phyloP scores from a whole-genome alignment of 2,888 invertebrate species.

The Parapristionchus giblindavisi region DNA sequence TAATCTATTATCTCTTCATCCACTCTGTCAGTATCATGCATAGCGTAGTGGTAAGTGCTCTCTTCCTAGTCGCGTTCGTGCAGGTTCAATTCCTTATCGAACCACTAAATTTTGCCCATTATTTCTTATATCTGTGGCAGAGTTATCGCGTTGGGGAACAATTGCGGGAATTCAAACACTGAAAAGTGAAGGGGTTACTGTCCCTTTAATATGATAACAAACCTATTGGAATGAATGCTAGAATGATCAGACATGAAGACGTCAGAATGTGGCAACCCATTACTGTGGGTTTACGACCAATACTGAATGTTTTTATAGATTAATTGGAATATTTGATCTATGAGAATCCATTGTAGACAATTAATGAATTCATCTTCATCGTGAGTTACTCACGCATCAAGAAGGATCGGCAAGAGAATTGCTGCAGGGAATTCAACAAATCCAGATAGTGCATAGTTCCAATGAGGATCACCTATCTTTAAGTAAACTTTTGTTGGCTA shows the following conservation, averaged over 20 bases:
- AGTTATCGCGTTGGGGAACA: no score
- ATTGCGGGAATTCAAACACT: no score
- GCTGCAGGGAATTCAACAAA: conserved; percentile 26
- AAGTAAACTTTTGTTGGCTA: not conserved
- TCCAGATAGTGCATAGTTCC: conserved; percentile 15
- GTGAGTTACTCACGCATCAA: conserved; percentile 3
- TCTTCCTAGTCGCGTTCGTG: not conserved
- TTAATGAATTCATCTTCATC: no score
- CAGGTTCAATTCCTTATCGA: no score
- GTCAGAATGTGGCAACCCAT: conserved; percentile 9
- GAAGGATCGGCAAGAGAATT: not conserved
- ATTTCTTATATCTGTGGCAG: no score
- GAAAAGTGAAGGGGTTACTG: no score
- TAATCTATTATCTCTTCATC: no score
- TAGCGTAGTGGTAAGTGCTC: no score
- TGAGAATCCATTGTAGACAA: no score
- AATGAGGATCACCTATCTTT: conserved; percentile 24
- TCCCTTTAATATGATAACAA: not conserved
- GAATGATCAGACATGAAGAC: not conserved
- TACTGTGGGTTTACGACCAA: conserved; percentile 7
- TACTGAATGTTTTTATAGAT: not conserved
- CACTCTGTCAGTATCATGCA: no score
- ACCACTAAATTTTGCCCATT: no score
- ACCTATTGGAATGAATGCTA: conserved; percentile 5
- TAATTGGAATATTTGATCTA: no score